These are phyloP conservation scores for Drosophila trapezifrons DNA, from an alignment of 1,140 invertebrate genomes.

Conservation along the genomic window DNA sequence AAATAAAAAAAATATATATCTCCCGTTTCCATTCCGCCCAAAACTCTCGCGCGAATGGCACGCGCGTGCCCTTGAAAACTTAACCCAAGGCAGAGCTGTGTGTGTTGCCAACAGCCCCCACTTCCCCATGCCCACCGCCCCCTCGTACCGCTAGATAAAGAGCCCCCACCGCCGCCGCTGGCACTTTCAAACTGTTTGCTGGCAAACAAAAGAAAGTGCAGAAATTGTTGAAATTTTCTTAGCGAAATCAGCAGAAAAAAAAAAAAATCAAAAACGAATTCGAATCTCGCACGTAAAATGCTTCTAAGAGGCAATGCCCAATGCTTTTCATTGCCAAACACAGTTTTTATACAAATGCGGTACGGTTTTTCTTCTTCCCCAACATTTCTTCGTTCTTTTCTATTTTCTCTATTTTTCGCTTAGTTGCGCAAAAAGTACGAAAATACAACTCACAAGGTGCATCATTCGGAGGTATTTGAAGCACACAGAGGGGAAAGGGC, in stretches of 20 bases:
- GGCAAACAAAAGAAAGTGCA: slow-evolving; percentile 82
- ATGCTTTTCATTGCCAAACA: slow-evolving; percentile 75
- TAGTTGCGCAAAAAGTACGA: slow-evolving; percentile 63
- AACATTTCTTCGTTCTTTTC: not conserved
- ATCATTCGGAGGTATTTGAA: no score
- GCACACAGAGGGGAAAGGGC: not conserved
- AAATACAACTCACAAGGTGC: slow-evolving; percentile 23
- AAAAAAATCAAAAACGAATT: slow-evolving; percentile 29
- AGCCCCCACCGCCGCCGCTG: slow-evolving; percentile 3
- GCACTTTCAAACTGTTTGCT: slow-evolving; percentile 66
- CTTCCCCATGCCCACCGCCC: slow-evolving; percentile 1
- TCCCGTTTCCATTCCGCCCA: not conserved
- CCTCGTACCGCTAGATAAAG: not conserved
- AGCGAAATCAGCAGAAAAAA: slow-evolving; percentile 56
- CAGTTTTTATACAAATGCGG: slow-evolving; percentile 65
- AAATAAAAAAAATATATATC: not conserved
- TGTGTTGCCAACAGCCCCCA: slow-evolving; percentile 57
- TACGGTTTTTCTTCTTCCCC: slow-evolving; percentile 40
- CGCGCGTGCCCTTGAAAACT: slow-evolving; percentile 81
- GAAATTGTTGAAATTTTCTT: slow-evolving; percentile 78
- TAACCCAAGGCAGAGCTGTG: slow-evolving; percentile 61
- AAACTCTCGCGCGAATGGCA: slow-evolving; percentile 28
- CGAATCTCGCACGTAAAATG: slow-evolving; percentile 66
- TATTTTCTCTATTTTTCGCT: slow-evolving; percentile 55
- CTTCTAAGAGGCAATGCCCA: slow-evolving; percentile 57